Evolutionary conservation across 2,888 invertebrate species (phyloP), one percentile per base, ranked within the genome.

Genomic region (Camponotus fellah): DNA sequence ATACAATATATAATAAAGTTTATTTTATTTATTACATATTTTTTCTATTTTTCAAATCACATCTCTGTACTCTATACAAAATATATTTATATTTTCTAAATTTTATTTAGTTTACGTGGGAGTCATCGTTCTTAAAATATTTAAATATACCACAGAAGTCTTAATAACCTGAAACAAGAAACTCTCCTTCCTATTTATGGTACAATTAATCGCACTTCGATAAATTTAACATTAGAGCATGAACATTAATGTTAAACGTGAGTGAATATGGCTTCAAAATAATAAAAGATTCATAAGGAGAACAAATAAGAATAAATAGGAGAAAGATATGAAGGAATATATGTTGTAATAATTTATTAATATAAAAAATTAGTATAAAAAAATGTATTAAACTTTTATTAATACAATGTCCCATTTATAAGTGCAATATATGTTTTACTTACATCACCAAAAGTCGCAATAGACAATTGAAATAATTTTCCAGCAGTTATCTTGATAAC

Each of bases 401-500:
- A 56, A 56, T 56, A 69, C 43, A 69, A 1, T 37, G 2, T 60
- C 32, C 8, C 9, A 43, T 56, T 12, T 12, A 56, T 71, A 46
- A 71, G 34, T 79, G 43, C 2, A 0, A 21, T 68, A 46, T 58
- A 43, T 46, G 26, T 53, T 21, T 71, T 80, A 86, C 89, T 88
- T 58, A 91, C 91, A 77, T 84, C 85, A 34, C 88, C 84, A 43
- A 91, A 91, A 75, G 84, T 89, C 8, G 64, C 56, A 2, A 90
- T 79, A 40, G 89, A 89, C 1, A 91, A 69, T 60, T 90, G 81
- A 32, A 89, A 82, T 66, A 91, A 85, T 68, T 86, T 85, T 37
- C 86, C 80, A 49, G 91, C 87, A 12, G 87, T 88, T 26, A 92
- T 87, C 46, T 86, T 86, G 17, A 85, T 83, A 0, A 89, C 89